Evolutionary conservation across 2,113 vertebrate species (phyloP).

Genomic region (Bujurquina vittata): DNA sequence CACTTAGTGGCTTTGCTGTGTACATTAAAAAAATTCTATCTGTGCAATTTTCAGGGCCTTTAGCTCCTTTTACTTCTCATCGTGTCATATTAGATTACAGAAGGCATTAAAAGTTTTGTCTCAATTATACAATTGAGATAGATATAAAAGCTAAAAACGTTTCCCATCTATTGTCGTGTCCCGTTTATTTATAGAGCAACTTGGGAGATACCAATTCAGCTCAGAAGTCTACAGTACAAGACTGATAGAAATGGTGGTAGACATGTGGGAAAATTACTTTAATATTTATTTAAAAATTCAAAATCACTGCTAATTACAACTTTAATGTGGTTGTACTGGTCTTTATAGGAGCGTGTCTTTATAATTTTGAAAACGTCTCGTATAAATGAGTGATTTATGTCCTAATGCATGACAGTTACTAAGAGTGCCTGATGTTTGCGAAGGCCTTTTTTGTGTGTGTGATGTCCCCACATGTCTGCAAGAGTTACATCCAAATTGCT

Average conservation of each 20-base stretch:
- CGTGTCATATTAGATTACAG: not conserved
- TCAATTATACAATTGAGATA: not conserved
- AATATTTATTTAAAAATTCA: not conserved
- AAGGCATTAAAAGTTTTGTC: not conserved
- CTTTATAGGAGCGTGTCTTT: not conserved
- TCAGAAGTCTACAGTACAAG: not conserved
- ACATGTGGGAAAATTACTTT: not conserved
- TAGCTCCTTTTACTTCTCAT: slow-evolving; percentile 13
- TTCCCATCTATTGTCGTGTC: not conserved
- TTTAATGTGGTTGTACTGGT: not conserved
- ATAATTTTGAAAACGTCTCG: not conserved
- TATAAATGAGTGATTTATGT: not conserved
- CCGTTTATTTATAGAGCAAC: not conserved
- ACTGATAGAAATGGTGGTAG: not conserved
- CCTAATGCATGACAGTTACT: not conserved
- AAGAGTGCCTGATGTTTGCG: not conserved
- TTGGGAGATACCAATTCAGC: not conserved
- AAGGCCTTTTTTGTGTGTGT: not conserved
- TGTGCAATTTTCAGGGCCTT: not conserved
- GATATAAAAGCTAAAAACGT: not conserved
- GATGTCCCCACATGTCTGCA: not conserved
- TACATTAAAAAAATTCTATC: not conserved
- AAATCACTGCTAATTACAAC: not conserved
- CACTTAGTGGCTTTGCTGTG: not conserved
- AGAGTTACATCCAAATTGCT: not conserved